Percentiles rank a stretch among this genome's conserved stretches.
Conservation (phyloP, 2,797 vertebrate genomes). For the Clarias fuscus region DNA sequence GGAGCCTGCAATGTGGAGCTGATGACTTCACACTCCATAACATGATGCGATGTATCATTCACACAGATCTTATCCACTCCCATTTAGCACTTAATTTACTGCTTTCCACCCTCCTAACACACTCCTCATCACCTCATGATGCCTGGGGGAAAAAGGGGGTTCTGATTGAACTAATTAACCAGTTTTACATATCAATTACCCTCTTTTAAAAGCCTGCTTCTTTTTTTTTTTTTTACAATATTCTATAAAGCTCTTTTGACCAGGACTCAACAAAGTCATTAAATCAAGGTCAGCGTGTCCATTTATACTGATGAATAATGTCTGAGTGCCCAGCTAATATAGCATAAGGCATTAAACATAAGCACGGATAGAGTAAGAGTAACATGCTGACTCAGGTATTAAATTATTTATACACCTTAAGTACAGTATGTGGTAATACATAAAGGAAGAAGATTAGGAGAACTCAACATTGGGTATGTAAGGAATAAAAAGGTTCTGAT, state of each 20-base stretch:
- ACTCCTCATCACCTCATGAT: constrained; percentile 25
- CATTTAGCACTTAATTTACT: constrained; percentile 46
- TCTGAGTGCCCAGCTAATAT: not conserved
- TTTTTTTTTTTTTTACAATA: constrained; percentile 31
- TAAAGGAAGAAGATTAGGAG: not conserved
- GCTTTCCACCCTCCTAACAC: constrained; percentile 39
- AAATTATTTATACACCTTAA: not conserved
- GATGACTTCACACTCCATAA: constrained; percentile 41
- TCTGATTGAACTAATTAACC: constrained; percentile 36
- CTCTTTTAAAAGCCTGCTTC: constrained; percentile 9
- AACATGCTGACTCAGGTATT: not conserved
- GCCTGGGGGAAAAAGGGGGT: constrained; percentile 5
- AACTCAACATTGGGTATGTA: not conserved
- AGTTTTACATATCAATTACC: constrained; percentile 15
- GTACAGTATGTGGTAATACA: not conserved
- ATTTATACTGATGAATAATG: constrained; percentile 9
- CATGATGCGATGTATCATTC: constrained; percentile 50
- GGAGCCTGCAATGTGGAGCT: constrained; percentile 14
- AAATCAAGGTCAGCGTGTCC: constrained; percentile 15
- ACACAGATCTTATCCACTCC: constrained; percentile 45
- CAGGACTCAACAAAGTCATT: not conserved
- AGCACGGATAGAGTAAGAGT: not conserved
- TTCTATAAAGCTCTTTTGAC: not conserved
- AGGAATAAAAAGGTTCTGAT: not conserved
- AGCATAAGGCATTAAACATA: not conserved